These are phyloP conservation scores for Lordiphosa clarofinis DNA, from an alignment of 1,140 invertebrate genomes.

Conservation along the genomic window DNA sequence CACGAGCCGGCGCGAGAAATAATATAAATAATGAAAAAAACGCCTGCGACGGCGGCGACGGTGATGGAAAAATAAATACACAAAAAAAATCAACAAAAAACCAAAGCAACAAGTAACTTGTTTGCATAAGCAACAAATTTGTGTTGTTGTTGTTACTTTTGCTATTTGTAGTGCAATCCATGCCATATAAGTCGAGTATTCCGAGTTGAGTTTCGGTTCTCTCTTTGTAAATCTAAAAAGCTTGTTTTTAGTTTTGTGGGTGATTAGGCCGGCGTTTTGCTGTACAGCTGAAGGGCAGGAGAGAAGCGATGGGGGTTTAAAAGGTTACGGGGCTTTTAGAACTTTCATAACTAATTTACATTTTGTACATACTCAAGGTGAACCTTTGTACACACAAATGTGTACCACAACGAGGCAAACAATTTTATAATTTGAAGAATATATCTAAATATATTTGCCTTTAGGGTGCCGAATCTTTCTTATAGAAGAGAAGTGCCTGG, in stretches of 20 bases:
- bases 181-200: slow-evolving; percentile 16
- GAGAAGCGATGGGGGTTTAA: not conserved
- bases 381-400: too few species aligned
- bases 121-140: slow-evolving; percentile 64
- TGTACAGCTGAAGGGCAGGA: not conserved
- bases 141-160: slow-evolving; percentile 22
- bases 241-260: slow-evolving; percentile 10
- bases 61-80: slow-evolving; percentile 49
- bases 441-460: too few species aligned
- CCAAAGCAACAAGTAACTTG: slow-evolving; percentile 40
- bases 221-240: slow-evolving; percentile 1
- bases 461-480: too few species aligned
- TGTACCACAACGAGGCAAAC: too few species aligned
- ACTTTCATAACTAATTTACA: too few species aligned
- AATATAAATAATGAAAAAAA: slow-evolving; percentile 66
- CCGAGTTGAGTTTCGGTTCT: slow-evolving; percentile 10
- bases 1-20: slow-evolving; percentile 62
- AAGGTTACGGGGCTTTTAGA: not conserved
- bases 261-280: slow-evolving; percentile 5
- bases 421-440: too few species aligned
- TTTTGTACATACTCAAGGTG: too few species aligned
- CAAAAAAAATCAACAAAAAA: slow-evolving; percentile 18
- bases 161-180: slow-evolving; percentile 24
- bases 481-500: too few species aligned
- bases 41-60: slow-evolving; percentile 41